A percentile compares a stretch with the other conserved stretches of the same genome.
phyloP scores from a whole-genome alignment of 2,888 invertebrate genomes.

The Oxyteleia sp. region DNA sequence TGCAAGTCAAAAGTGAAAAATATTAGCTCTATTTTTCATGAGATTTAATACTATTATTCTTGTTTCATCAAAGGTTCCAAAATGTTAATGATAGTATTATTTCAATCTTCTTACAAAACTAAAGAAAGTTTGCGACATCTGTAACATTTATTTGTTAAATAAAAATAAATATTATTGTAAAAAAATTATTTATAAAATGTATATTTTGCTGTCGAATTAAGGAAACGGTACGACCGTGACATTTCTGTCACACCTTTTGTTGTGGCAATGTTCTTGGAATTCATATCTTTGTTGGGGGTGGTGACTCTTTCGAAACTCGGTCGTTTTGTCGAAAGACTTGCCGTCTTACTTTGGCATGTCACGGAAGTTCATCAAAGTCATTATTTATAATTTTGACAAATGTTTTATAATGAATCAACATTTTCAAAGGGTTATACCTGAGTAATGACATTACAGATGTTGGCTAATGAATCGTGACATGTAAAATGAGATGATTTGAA shows the following conservation, averaged over 20 bases:
- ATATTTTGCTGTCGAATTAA: background rate
- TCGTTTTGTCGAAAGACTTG: background rate
- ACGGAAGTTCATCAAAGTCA: background rate
- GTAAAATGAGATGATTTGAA: too few relatives aligned
- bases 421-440: background rate
- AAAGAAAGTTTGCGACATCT: too few relatives aligned
- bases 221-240: background rate
- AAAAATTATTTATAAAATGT: background rate
- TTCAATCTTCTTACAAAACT: background rate
- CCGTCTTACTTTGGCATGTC: constrained; percentile 3
- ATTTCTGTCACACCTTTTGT: background rate
- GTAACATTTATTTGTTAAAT: too few relatives aligned
- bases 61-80: too few relatives aligned
- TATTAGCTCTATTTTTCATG: too few relatives aligned
- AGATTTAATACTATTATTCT: too few relatives aligned
- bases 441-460: background rate
- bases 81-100: background rate
- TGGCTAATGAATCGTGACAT: too few relatives aligned
- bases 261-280: background rate
- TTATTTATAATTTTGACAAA: constrained; percentile 11
- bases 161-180: background rate
- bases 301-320: background rate
- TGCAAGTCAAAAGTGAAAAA: too few relatives aligned
- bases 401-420: constrained; percentile 14
- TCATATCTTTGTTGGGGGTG: background rate